Base-by-base conservation (phyloP, 2,888 invertebrate genomes). In the Ectemnius lituratus region DNA sequence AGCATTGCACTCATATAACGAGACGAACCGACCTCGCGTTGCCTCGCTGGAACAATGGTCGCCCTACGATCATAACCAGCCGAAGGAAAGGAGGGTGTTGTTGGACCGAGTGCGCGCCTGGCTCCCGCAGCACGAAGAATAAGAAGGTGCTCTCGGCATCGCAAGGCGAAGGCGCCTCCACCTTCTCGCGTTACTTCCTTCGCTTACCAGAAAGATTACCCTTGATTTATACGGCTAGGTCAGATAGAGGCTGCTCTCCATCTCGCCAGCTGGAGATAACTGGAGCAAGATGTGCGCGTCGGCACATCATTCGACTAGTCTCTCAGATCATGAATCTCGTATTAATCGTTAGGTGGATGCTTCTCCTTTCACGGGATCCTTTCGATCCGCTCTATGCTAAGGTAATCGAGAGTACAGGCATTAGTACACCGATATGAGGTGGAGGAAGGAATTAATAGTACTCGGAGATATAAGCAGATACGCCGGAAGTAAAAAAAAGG, bases 11-110 rank as follows among this genome's bases (percentile, higher is more conserved):
- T 87, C 86, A 84, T 84, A 84, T 86, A 86, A 86, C 87, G 86
- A 86, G 86, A 87, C 81, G 85, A 85, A 84, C 84, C 84, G 76
- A 82, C 75, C 75, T 76, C 64, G 72, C 52, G 69, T 73, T 67
- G 72, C 69, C 79, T 79, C 37, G 37, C 37, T 76, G 83, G 86
- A 87, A 86, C 86, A 86, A 88, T 88, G 83, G 84, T 86, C 84
- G 83, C 76, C 79, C 78, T 79, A 72, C 81, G 84, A 85, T 86
- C 87, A 87, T 87, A 87, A 86, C 85, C 84, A 81, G 83, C 79
- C 67, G 82, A 76, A 69, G 68, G 49, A 71, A 57, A 67, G 52
- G 58, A 52, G 49, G 20, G 20, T 52, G 37, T 56, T n/a, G n/a
- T 49, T 23, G 23, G 2, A 23, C 3, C 23, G 23, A 23, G 23